phyloP scores from a whole-genome alignment of 1,140 invertebrate species.

The Drosophila yakuba region DNA sequence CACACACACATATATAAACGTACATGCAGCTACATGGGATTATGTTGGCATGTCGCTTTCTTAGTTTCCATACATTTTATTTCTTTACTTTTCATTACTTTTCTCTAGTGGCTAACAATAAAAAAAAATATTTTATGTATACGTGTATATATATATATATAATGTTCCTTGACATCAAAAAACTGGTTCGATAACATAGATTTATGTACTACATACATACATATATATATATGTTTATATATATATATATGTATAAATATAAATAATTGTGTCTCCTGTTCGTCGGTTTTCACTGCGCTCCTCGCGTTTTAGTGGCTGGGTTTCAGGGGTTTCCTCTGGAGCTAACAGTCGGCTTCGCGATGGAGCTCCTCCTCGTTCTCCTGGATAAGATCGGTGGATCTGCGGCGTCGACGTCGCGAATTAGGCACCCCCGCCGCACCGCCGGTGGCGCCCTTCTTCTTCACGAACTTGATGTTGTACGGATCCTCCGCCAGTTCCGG shows the following conservation, averaged over 20 bases:
- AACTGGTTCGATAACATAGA: slow-evolving; percentile 48
- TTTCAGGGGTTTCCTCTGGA: slow-evolving; percentile 3
- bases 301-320: slow-evolving; percentile 5
- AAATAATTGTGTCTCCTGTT: slow-evolving; percentile 42
- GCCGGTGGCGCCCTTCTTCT: slow-evolving; percentile 87
- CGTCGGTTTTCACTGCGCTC: slow-evolving; percentile 8
- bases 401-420: slow-evolving; percentile 59
- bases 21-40: slow-evolving; percentile 42
- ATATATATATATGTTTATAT: slow-evolving; percentile 22
- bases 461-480: slow-evolving; percentile 95
- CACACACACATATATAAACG: slow-evolving; percentile 46
- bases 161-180: slow-evolving; percentile 48
- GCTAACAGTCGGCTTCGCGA: slow-evolving; percentile 59
- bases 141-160: slow-evolving; percentile 42
- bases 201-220: slow-evolving; percentile 38
- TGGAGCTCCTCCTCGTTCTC: slow-evolving; percentile 6
- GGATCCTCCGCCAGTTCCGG: slow-evolving; percentile 97
- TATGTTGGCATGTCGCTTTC: slow-evolving; percentile 31
- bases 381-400: slow-evolving; percentile 27
- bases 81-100: neutral
- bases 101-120: slow-evolving; percentile 47
- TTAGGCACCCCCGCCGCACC: slow-evolving; percentile 75
- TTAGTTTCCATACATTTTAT: neutral
- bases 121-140: slow-evolving; percentile 51
- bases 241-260: slow-evolving; percentile 46